Evolutionary conservation across 1,140 invertebrate species (phyloP), one percentile per base, ranked within the genome.

Genomic region (Cyclargus thomasi): DNA sequence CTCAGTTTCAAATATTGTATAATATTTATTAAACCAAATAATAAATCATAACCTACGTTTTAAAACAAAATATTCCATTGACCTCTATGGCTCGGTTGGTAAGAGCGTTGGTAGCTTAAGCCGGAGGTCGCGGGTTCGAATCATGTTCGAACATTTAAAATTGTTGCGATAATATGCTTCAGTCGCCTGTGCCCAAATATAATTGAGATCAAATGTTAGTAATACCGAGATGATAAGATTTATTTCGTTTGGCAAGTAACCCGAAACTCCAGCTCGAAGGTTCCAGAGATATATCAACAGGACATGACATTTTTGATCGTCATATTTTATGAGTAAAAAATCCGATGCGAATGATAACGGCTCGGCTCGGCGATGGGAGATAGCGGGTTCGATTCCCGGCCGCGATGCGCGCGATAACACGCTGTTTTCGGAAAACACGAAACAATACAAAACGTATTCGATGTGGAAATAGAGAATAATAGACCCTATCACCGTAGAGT

Each of bases 271-370:
- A 47, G 7, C 64, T 21, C 36, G 65, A 69, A 69, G 64, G 67
- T 53, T 22, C 17, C 62, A 62, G 65, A 67, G 67, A 68, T 65
- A 53, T 64, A 71, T 68, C 66, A 59, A 62, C 66, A 16, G 29
- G 59, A 59, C 59, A 53, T 67, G 55, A 59, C 67, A 75, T 75
- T 71, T 75, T 70, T 62, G 68, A 68, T 66, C 73, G 76, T 77
- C 74, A 77, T 77, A 73, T 75, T 77, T 77, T 73, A 75, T 74
- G 63, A 75, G 73, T 81, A 76, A 81, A 84, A 82, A 85, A 78
- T 72, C 74, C 68, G 79, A 82, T 83, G 67, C 55, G 14, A 59
- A 62, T 36, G 83, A 85, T 85, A 85, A 75, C 65, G 67, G 74
- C 80, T 79, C 74, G 73, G 74, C 73, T 67, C 74, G 73, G 70